phyloP scores from a whole-genome alignment of 2,888 invertebrate genomes.

The Acleris literana region DNA sequence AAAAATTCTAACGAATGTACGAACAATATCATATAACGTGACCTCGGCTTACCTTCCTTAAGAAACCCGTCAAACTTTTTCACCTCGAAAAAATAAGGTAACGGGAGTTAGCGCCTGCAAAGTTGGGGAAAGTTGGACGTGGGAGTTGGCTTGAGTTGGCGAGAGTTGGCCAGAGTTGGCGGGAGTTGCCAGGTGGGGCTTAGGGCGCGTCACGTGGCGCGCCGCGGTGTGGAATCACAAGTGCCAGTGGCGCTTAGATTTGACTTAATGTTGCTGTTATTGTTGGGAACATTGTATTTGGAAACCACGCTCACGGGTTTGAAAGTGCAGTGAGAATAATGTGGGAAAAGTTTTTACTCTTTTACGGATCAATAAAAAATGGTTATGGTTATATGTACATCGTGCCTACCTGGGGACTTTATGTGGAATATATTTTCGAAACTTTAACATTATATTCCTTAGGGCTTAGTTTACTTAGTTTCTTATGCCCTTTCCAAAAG shows the following conservation, averaged over 20 bases:
- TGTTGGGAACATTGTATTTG: slow-evolving; percentile 23
- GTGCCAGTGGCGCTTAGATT: slow-evolving; percentile 22
- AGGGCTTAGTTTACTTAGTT: too few species aligned
- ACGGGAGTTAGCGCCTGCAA: slow-evolving; percentile 11
- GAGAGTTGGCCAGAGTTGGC: slow-evolving; percentile 23
- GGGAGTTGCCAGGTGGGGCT: slow-evolving; percentile 30
- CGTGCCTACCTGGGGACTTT: too few species aligned
- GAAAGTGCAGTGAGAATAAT: too few species aligned
- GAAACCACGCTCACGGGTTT: neutral
- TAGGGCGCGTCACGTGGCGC: slow-evolving; percentile 25
- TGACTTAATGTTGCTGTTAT: slow-evolving; percentile 33
- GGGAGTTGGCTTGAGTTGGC: slow-evolving; percentile 24
- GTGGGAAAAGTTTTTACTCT: too few species aligned
- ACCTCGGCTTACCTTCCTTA: slow-evolving; percentile 26
- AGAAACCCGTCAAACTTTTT: slow-evolving; percentile 25
- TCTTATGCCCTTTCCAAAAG: too few species aligned
- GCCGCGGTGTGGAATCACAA: slow-evolving; percentile 27
- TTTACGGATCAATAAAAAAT: too few species aligned
- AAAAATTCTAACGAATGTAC: neutral
- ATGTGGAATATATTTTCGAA: too few species aligned
- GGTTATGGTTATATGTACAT: too few species aligned
- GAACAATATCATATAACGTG: slow-evolving; percentile 13
- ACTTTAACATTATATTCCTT: too few species aligned
- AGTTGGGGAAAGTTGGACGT: slow-evolving; percentile 23
- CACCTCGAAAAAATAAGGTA: slow-evolving; percentile 30